Evolutionary conservation across 1,140 invertebrate genomes (phyloP), one percentile per base, ranked within the genome.

Genomic region (Drosophila simulans): DNA sequence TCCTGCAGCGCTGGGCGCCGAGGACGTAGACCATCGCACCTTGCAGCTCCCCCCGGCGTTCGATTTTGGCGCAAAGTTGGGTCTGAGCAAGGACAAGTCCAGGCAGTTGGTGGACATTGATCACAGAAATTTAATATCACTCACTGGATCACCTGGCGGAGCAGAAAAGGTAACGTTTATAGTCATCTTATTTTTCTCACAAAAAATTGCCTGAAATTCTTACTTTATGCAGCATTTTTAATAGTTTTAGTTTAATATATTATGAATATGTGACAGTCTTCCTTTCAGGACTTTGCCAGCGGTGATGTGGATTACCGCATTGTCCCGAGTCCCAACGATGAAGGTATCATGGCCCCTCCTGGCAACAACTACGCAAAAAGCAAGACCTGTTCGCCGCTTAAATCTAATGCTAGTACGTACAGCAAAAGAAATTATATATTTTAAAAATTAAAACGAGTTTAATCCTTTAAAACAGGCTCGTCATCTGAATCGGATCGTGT

Each of bases 101-200:
- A 69, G 91, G 68, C 92, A 91, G 35, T 92, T 93, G 27, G 84
- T 64, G 8, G 96, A 97, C 91, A 95, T 97, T 17, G 96, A 97
- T 92, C 96, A 97, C 84, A 93, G 96, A 70, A 97, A 97, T 93
- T 90, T 97, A n/a, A 97, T 97, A 77, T 95, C 96, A 74, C 91
- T 97, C 4, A 97, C 96, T 11, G 95, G 96, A 34, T 96, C 95
- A 77, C 95, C 95, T 5, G 93, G 93, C 5, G 93, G 93, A 5
- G 93, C 94, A 15, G 73, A 77, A 20, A 85, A 92, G 77, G 79
- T 72, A 52, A 5, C 27, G 2, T 11, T 20, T 10, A 22, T 10
- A 42, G 1, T 20, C 0, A 17, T 42, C n/a, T 42, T 39, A n/a
- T 39, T 37, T 39, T 13, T 4, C n/a, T 37, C 11, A 10, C 8